Evolutionary conservation across 2,888 invertebrate species (phyloP).

Genomic region (Leptinotarsa tumamoca): DNA sequence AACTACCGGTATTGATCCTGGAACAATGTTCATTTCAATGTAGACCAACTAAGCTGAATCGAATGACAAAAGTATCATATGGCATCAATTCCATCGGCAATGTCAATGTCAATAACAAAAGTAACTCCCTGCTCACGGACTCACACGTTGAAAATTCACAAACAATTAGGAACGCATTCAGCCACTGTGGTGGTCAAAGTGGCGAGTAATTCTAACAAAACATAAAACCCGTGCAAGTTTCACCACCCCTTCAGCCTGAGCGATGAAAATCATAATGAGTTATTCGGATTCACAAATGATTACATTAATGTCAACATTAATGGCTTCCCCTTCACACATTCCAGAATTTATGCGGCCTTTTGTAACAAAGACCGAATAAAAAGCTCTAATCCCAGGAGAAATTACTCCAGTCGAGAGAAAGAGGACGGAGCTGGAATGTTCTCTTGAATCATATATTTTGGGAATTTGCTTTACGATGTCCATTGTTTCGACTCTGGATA

Average conservation of each 20-base stretch:
- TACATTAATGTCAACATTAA: conserved; percentile 39
- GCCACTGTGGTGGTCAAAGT: not conserved
- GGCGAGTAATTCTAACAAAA: conserved; percentile 11
- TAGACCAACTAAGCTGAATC: too few relatives aligned
- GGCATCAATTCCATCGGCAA: too few relatives aligned
- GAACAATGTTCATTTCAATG: too few relatives aligned
- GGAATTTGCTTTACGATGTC: conserved; percentile 38
- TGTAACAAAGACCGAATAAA: conserved; percentile 43
- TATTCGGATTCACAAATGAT: conserved; percentile 39
- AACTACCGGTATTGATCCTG: too few relatives aligned
- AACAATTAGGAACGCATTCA: conserved; percentile 1
- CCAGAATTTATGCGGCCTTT: conserved; percentile 38
- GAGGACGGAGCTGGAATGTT: conserved; percentile 33
- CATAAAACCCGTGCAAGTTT: conserved; percentile 7
- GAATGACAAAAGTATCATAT: too few relatives aligned
- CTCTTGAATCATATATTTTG: conserved; percentile 40
- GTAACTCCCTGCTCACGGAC: not conserved
- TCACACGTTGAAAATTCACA: not conserved
- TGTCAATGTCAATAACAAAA: too few relatives aligned
- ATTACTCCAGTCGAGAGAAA: conserved; percentile 33
- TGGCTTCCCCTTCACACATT: conserved; percentile 35
- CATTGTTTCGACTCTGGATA: conserved; percentile 5
- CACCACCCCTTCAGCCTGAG: not conserved
- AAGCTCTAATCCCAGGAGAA: conserved; percentile 45
- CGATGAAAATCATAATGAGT: conserved; percentile 35